Conservation (phyloP, 1,140 invertebrate genomes). For the Magallana gigas region DNA sequence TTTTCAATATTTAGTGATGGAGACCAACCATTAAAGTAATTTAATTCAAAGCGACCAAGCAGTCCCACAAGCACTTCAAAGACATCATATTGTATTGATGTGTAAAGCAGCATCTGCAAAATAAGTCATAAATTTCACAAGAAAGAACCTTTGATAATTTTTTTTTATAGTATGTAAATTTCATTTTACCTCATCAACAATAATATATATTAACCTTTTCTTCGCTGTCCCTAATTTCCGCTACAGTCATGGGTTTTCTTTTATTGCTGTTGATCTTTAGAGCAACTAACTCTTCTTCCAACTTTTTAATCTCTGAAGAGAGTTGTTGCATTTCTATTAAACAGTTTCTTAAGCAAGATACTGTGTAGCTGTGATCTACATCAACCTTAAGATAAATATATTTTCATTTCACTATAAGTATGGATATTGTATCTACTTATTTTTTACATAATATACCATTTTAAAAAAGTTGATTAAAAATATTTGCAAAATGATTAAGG, state of each 20-base stretch:
- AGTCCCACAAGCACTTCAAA: not conserved
- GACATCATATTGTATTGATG: not conserved
- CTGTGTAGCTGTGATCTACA: not conserved
- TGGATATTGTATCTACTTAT: not conserved
- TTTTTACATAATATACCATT: not conserved
- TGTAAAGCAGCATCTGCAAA: conserved; percentile 2
- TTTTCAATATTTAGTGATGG: not conserved
- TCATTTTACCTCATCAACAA: not conserved
- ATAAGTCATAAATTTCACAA: not conserved
- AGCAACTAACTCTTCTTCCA: not conserved
- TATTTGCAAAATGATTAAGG: no score
- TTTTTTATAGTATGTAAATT: not conserved
- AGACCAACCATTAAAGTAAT: not conserved
- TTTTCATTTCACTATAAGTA: not conserved
- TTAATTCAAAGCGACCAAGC: not conserved
- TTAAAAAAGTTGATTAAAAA: not conserved
- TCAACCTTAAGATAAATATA: not conserved
- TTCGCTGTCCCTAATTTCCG: not conserved
- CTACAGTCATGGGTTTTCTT: not conserved
- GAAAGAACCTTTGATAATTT: not conserved
- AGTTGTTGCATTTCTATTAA: not conserved
- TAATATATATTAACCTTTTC: not conserved
- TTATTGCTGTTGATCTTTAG: not conserved
- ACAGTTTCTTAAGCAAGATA: not conserved
- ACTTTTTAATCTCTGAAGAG: not conserved